Base-by-base conservation (phyloP, 1,140 invertebrate genomes). In the Oppia nitens region DNA sequence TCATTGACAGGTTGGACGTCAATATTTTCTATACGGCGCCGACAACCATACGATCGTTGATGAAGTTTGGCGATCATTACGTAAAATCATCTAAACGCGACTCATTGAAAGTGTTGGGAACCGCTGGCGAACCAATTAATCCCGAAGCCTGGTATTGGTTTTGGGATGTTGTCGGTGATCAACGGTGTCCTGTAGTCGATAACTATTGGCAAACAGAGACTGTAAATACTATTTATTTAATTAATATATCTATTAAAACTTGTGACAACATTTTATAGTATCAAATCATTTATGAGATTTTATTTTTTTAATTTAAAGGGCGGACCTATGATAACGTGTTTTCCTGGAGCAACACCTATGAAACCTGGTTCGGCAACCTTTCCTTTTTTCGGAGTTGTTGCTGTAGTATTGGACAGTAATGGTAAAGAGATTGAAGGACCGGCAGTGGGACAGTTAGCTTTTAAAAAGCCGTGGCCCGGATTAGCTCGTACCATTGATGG, bases 181-280 rank as follows among this genome's bases (percentile, higher is more conserved):
- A 66, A 12, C 64, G 69, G n/a, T 77, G 72, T 66, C 86, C 89
- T 53, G 88, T 98, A 67, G 87, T 88, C 0, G 95, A 98, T 68
- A 98, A 94, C 1, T 98, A 94, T 73, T 98, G 94, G 93, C 94
- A 98, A 73, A 98, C 94, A 1, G 94, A 98, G 77, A 98, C 93
- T 23, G n/a, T 93, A 2, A n/a, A n/a, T n/a, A n/a, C n/a, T n/a
- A n/a, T n/a, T n/a, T n/a, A n/a, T n/a, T n/a, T n/a, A n/a, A n/a
- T n/a, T n/a, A n/a, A n/a, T n/a, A n/a, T n/a, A n/a, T n/a, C n/a
- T n/a, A n/a, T n/a, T n/a, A n/a, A n/a, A n/a, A n/a, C n/a, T n/a
- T n/a, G n/a, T n/a, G n/a, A n/a, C n/a, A n/a, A n/a, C n/a, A n/a
- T n/a, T n/a, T n/a, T n/a, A n/a, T n/a, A n/a, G n/a, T n/a, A n/a